Base-by-base conservation (phyloP, 2,888 invertebrate genomes). In the Drosophila cognata region DNA sequence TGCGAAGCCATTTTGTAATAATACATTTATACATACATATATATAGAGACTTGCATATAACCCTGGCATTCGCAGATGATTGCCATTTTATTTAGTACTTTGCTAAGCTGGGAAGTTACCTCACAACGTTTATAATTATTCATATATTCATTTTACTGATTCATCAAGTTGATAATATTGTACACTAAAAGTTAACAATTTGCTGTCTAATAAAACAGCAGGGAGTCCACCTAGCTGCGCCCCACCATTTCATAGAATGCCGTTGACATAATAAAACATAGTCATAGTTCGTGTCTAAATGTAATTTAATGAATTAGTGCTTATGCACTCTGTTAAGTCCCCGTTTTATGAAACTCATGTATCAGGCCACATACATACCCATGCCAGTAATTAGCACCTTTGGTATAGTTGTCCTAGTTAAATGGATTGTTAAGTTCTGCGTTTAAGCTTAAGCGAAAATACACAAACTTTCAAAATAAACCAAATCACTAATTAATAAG, bases 1-100 rank as follows among this genome's bases (percentile, higher is more conserved):
- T 68, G 68, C 35, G 7, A 41, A 13, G 35, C 70, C 65, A 68
- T 68, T 74, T 74, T 60, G 61, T 52, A 28, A 5, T n/a, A 11
- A 29, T 6, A n/a, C n/a, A n/a, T 29, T 28, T 6, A 4, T 16
- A 1, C 25, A 25, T 7, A 25, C 25, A 25, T 25, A 48, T 25
- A 48, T 6, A 28, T 8, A 8, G 1, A 38, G 35, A 35, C 4
- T 16, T 13, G 0, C 4, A 41, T 7, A n/a, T 13, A 43, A 4
- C 21, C 21, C 21, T 13, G 21, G 6, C 43, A 8, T 29, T 41
- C 18, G 0, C 1, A n/a, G 4, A 51, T n/a, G 43, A 31, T 16
- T 4, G 11, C 59, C 70, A 72, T 59, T 69, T 71, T 71, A 48
- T 35, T 43, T 35, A 1, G 25, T 8, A 0, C 5, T 5, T 43